Evolutionary conservation across 2,797 vertebrate species (phyloP).

Genomic region (Morelia viridis): DNA sequence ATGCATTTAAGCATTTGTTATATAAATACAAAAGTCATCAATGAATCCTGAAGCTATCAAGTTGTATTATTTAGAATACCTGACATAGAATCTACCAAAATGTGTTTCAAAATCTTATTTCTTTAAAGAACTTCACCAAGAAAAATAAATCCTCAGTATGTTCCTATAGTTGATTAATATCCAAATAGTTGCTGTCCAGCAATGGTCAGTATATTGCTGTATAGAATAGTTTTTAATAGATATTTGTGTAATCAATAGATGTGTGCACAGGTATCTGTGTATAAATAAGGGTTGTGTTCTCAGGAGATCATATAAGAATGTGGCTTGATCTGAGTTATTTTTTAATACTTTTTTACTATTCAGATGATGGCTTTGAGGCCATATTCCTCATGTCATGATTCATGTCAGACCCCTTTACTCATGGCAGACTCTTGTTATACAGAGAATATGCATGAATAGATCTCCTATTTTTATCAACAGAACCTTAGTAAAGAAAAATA

Average conservation of each 20-base stretch:
- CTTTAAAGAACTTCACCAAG: too few relatives aligned
- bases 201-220: neutral
- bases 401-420: neutral
- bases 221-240: neutral
- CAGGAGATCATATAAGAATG: neutral
- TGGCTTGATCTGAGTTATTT: neutral
- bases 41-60: neutral
- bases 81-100: neutral
- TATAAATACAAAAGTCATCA: neutral
- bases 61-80: neutral
- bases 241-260: too few relatives aligned
- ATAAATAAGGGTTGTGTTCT: too few relatives aligned
- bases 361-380: neutral
- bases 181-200: too few relatives aligned
- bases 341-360: neutral
- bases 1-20: neutral
- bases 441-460: neutral
- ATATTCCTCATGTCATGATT: too few relatives aligned
- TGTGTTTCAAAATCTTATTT: neutral
- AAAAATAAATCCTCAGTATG: too few relatives aligned
- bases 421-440: neutral
- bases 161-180: too few relatives aligned
- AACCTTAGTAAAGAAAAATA: neutral
- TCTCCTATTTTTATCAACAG: neutral
- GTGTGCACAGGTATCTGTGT: too few relatives aligned